phyloP scores from a whole-genome alignment of 2,113 vertebrate genomes.

The Sylvia atricapilla region DNA sequence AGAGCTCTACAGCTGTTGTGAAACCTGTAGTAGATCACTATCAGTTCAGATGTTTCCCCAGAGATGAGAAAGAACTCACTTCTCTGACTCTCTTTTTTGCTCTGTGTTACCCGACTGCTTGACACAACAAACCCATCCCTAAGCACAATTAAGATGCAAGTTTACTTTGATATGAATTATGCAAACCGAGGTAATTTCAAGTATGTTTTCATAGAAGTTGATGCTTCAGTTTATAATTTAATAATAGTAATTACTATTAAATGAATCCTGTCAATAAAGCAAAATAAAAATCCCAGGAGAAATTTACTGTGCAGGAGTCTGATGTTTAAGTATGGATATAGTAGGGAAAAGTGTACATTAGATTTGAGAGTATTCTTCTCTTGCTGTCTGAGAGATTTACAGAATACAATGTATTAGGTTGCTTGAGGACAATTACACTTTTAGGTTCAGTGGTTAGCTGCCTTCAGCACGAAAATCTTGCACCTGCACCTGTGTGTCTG shows the following conservation, averaged over 20 bases:
- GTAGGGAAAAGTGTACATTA: background rate
- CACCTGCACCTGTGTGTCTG: background rate
- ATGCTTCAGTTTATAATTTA: background rate
- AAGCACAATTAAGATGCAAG: constrained; percentile 96
- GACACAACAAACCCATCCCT: constrained; percentile 82
- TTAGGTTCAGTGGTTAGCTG: background rate
- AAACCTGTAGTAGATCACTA: background rate
- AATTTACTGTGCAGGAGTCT: background rate
- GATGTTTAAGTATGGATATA: background rate
- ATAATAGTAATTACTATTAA: background rate
- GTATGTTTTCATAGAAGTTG: background rate
- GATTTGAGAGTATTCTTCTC: background rate
- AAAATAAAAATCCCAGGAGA: background rate
- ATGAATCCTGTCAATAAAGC: background rate
- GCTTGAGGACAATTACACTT: background rate
- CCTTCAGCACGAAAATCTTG: background rate
- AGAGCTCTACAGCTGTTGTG: background rate
- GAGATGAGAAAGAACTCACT: background rate
- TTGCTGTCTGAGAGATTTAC: background rate
- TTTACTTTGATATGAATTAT: constrained; percentile 91
- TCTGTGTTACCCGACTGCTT: constrained; percentile 82
- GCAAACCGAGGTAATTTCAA: constrained; percentile 81
- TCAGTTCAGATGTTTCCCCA: background rate
- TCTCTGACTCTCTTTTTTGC: constrained; percentile 72
- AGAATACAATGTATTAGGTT: background rate